phyloP scores from a whole-genome alignment of 2,888 invertebrate genomes.

The Cheilosia variabilis region DNA sequence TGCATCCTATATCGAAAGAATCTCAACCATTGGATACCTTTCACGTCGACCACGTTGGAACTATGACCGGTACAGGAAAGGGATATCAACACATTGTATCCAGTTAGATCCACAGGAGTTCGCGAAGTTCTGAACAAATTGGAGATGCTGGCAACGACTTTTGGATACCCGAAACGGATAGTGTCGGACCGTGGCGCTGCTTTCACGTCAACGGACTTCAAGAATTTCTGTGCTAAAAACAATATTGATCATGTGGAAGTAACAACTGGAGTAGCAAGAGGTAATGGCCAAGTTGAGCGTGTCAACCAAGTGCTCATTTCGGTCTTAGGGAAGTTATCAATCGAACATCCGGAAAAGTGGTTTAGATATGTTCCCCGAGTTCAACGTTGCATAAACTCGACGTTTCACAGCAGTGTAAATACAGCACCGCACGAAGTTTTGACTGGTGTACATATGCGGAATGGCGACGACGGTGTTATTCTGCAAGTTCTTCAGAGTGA shows the following conservation, averaged over 20 bases:
- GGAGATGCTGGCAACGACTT: too few species aligned
- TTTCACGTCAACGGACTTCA: conserved; percentile 7
- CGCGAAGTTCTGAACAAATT: background rate
- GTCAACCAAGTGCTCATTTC: background rate
- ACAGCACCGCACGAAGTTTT: background rate
- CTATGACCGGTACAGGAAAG: background rate
- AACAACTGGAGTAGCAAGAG: background rate
- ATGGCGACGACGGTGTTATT: too few species aligned
- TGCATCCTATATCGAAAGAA: conserved; percentile 1
- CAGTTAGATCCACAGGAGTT: background rate
- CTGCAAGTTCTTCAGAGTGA: too few species aligned
- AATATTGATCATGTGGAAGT: background rate
- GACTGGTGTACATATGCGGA: too few species aligned
- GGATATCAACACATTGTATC: conserved; percentile 13
- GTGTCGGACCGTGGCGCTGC: background rate
- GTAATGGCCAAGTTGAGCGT: background rate
- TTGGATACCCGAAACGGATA: too few species aligned
- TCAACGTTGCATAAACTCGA: background rate
- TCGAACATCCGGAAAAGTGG: conserved; percentile 8
- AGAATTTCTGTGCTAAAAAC: background rate
- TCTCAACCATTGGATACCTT: conserved; percentile 5
- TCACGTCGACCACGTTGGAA: background rate
- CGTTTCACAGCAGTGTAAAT: background rate
- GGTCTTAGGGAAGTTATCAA: background rate
- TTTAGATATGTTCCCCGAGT: background rate